A percentile compares a stretch with the other conserved stretches of the same genome.
phyloP scores from a whole-genome alignment of 2,113 vertebrate genomes.

The Panthera tigris region DNA sequence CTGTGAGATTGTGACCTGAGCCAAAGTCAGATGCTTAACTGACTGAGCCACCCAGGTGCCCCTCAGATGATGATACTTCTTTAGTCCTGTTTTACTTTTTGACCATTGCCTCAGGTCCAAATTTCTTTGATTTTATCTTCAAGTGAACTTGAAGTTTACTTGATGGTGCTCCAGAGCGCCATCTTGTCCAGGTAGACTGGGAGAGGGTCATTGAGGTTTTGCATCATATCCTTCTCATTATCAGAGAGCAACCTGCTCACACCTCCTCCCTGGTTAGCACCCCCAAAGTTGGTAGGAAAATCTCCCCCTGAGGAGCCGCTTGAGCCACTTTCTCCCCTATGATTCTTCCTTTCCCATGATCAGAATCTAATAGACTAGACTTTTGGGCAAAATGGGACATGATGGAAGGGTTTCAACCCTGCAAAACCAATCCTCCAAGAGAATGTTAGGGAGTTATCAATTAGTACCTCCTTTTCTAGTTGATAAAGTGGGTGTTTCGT shows the following conservation, averaged over 20 bases:
- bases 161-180: slow-evolving; percentile 81
- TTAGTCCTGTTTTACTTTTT: slow-evolving; percentile 72
- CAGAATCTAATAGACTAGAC: not conserved
- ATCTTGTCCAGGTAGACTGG: slow-evolving; percentile 89
- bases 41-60: no score
- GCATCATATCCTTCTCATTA: slow-evolving; percentile 88
- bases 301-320: not conserved
- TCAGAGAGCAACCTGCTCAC: slow-evolving; percentile 45
- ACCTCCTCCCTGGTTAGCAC: not conserved
- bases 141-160: slow-evolving; percentile 76
- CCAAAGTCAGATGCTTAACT: no score
- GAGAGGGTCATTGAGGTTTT: slow-evolving; percentile 88
- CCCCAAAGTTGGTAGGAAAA: not conserved
- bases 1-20: no score
- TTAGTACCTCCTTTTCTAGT: not conserved
- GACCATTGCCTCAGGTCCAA: slow-evolving; percentile 37
- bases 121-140: slow-evolving; percentile 87
- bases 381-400: not conserved
- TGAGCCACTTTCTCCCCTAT: not conserved
- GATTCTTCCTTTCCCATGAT: not conserved
- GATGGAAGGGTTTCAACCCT: not conserved
- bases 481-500: not conserved
- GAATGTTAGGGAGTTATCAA: not conserved
- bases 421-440: not conserved
- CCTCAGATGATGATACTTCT: slow-evolving; percentile 62